Conservation (phyloP, 2,113 vertebrate genomes). For the Perca flavescens region DNA sequence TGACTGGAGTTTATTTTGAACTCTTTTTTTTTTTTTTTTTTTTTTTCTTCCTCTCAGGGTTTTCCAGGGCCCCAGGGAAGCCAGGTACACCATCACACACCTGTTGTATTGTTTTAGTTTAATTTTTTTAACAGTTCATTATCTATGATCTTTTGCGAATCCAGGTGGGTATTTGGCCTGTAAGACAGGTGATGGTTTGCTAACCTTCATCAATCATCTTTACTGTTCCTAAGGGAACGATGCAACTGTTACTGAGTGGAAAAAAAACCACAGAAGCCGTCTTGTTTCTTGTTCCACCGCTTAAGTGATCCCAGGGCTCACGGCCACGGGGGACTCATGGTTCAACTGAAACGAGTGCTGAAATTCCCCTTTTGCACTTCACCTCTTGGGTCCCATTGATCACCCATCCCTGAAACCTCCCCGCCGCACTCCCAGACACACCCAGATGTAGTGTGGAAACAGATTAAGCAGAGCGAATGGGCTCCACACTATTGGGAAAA, state of each 20-base stretch:
- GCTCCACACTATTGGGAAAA: slow-evolving; percentile 60
- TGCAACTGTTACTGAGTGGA: neutral
- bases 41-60: slow-evolving; percentile 73
- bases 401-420: slow-evolving; percentile 32
- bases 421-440: slow-evolving; percentile 23
- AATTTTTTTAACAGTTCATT: neutral
- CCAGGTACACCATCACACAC: slow-evolving; percentile 75
- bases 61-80: slow-evolving; percentile 83
- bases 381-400: slow-evolving; percentile 59
- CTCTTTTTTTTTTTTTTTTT: slow-evolving; percentile 31
- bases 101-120: slow-evolving; percentile 23
- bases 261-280: slow-evolving; percentile 39
- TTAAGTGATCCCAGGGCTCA: slow-evolving; percentile 52
- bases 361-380: slow-evolving; percentile 58
- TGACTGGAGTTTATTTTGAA: slow-evolving; percentile 23
- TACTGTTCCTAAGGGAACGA: slow-evolving; percentile 33
- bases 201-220: slow-evolving; percentile 55
- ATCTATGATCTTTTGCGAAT: slow-evolving; percentile 9
- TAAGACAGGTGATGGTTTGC: slow-evolving; percentile 42
- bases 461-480: slow-evolving; percentile 56
- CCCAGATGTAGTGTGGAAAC: slow-evolving; percentile 51
- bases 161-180: slow-evolving; percentile 39
- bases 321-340: slow-evolving; percentile 48
- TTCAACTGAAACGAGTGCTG: slow-evolving; percentile 49
- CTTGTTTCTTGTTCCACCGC: slow-evolving; percentile 55